phyloP scores from a whole-genome alignment of 2,113 vertebrate genomes.

The Riparia riparia region DNA sequence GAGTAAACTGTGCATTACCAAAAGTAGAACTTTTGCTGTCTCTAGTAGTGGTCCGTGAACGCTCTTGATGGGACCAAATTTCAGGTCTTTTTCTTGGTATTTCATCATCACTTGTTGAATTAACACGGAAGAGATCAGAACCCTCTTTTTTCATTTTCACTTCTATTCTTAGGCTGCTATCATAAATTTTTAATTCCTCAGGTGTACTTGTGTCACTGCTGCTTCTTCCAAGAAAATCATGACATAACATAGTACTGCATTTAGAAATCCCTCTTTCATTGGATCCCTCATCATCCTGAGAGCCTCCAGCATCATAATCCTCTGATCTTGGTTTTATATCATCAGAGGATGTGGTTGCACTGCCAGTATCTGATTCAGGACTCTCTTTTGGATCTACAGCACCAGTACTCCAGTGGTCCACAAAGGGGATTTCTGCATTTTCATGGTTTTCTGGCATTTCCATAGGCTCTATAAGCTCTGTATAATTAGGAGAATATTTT shows the following conservation, averaged over 20 bases:
- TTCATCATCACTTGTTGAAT: conserved; percentile 95
- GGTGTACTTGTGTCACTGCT: conserved; percentile 98
- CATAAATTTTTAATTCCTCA: conserved; percentile 93
- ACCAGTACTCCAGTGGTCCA: conserved; percentile 82
- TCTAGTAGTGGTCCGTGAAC: conserved; percentile 53
- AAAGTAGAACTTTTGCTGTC: conserved; percentile 67
- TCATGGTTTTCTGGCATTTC: conserved; percentile 81
- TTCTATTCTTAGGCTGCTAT: conserved; percentile 90
- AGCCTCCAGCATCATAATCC: conserved; percentile 98
- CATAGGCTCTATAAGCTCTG: conserved; percentile 69
- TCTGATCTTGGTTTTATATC: conserved; percentile 98
- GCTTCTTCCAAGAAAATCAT: conserved; percentile 94
- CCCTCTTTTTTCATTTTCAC: conserved; percentile 88
- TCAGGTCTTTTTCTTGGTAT: conserved; percentile 79
- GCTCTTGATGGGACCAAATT: conserved; percentile 82
- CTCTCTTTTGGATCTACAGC: conserved; percentile 84
- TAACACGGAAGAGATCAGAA: conserved; percentile 79
- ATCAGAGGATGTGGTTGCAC: conserved; percentile 94
- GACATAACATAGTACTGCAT: conserved; percentile 94
- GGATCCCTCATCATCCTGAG: conserved; percentile 95
- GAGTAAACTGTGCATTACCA: conserved; percentile 68
- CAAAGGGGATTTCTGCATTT: conserved; percentile 78
- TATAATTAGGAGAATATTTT: conserved; percentile 77
- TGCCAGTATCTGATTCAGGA: conserved; percentile 92
- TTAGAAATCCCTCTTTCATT: conserved; percentile 92